Evolutionary conservation across 2,888 invertebrate species (phyloP).

Genomic region (Sipha maydis): DNA sequence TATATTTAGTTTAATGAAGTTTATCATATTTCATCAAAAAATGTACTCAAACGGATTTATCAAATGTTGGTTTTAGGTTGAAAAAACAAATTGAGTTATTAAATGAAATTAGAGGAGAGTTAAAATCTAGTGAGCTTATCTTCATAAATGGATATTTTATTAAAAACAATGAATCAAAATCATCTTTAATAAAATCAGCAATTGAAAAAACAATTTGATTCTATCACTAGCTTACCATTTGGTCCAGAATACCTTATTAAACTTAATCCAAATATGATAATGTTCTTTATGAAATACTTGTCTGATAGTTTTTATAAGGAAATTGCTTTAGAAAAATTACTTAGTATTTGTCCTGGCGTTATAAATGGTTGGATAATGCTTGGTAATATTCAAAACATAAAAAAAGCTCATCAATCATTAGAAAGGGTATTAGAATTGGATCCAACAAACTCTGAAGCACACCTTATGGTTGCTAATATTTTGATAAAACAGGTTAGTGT

Average conservation of each 20-base stretch:
- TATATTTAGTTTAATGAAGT: neutral
- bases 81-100: conserved; percentile 89
- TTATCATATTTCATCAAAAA: conserved; percentile 7
- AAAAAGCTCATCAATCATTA: conserved; percentile 66
- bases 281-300: conserved; percentile 41
- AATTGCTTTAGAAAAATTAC: conserved; percentile 77
- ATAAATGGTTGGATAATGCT: conserved; percentile 68
- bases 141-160: conserved; percentile 73
- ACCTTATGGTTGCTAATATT: conserved; percentile 87
- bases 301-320: conserved; percentile 54
- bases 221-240: conserved; percentile 70
- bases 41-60: neutral
- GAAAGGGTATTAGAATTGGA: conserved; percentile 71
- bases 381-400: conserved; percentile 64
- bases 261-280: conserved; percentile 84
- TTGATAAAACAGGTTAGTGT: conserved; percentile 74
- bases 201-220: conserved; percentile 73
- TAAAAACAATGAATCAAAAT: conserved; percentile 63
- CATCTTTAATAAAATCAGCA: conserved; percentile 64
- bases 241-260: conserved; percentile 79
- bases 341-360: conserved; percentile 85
- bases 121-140: conserved; percentile 74
- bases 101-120: conserved; percentile 77
- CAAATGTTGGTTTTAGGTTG: conserved; percentile 68
- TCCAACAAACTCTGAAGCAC: conserved; percentile 83